Evolutionary conservation across 1,140 invertebrate genomes (phyloP), one percentile per base, ranked within the genome.

Genomic region (Bombus superbus): DNA sequence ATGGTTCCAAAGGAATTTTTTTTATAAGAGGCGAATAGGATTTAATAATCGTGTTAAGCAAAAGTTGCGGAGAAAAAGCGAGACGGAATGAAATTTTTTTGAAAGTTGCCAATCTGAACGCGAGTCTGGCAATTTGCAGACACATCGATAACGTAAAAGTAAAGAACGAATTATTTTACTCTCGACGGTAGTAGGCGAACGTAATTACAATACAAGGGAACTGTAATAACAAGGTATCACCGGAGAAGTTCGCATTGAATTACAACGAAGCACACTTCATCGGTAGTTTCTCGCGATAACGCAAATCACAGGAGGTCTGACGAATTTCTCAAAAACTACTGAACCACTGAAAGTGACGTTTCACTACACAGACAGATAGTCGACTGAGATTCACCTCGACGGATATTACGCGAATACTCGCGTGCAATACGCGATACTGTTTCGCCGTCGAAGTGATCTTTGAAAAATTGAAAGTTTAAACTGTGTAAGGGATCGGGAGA

Each of bases 341-440:
- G 22, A 53, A 75, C 72, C 35, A 47, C 38, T 47, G 72, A 32
- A 74, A 74, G 42, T 47, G n/a, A 44, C 72, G 72, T n/a, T 74
- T 66, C n/a, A 74, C 72, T 74, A 53, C 47, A 53, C 22, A 75
- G 32, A n/a, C 15, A 38, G 73, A 42, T 38, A 22, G n/a, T 57
- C 0, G 11, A 53, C 32, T 75, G 15, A 75, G 25, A 38, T 57
- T 75, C 22, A 53, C 22, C 22, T 53, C 22, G 18, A n/a, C 11
- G 11, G 22, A 57, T 53, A 32, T 6, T 53, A 28, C 18, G 13
- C 8, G 42, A 28, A 47, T 18, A 11, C 2, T 35, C n/a, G 1
- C 1, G 44, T 22, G 22, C 2, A 1, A 44, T 35, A 6, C 13
- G 1, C 18, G n/a, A 35, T n/a, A 4, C 2, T 3, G 10, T 13